phyloP scores from a whole-genome alignment of 2,888 invertebrate species.

The Tenthredo distinguenda region DNA sequence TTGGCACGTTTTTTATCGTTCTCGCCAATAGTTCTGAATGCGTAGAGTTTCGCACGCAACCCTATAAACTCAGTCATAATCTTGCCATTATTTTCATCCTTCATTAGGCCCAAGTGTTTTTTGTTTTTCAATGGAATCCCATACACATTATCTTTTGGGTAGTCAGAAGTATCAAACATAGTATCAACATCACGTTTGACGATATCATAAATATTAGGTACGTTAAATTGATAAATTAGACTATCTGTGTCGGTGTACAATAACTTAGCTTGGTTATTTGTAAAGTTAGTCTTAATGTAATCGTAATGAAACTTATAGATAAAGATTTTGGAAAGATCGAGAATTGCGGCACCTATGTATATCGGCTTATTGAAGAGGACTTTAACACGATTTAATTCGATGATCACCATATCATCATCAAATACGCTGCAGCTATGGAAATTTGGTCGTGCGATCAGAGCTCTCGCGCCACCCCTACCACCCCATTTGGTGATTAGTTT shows the following conservation, averaged over 20 bases:
- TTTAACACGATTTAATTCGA: conserved; percentile 55
- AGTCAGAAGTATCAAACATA: background rate
- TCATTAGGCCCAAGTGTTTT: no score
- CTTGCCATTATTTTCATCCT: background rate
- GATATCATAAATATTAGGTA: background rate
- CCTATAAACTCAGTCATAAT: conserved; percentile 18
- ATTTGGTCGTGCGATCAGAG: conserved; percentile 65
- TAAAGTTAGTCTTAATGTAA: background rate
- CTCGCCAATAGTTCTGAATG: background rate
- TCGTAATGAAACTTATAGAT: background rate
- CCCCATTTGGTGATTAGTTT: conserved; percentile 51
- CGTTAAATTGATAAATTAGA: background rate
- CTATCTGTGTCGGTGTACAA: conserved; percentile 9
- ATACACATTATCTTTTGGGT: no score
- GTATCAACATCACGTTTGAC: background rate
- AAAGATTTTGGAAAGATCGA: background rate
- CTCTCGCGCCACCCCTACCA: conserved; percentile 50
- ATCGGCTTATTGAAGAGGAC: conserved; percentile 58
- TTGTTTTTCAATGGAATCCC: no score
- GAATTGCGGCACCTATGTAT: conserved; percentile 50
- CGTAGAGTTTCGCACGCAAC: conserved; percentile 5
- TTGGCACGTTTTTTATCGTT: background rate
- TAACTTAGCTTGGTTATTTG: background rate
- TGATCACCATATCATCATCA: conserved; percentile 56
- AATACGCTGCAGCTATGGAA: conserved; percentile 58